Evolutionary conservation across 2,888 invertebrate genomes (phyloP).

Genomic region (Xylota segnis): DNA sequence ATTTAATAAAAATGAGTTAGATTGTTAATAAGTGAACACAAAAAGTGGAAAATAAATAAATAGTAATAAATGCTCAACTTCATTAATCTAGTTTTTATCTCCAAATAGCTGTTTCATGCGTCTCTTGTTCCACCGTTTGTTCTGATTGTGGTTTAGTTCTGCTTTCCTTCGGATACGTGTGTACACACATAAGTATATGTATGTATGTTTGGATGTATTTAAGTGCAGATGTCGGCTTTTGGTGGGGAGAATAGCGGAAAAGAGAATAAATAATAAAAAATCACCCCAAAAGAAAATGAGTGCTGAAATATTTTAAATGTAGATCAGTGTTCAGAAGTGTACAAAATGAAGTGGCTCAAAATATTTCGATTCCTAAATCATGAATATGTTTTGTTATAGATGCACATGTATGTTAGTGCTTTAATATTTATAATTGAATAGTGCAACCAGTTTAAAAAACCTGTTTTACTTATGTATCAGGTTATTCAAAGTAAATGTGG

Average conservation of each 20-base stretch:
- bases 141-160: conserved; percentile 3
- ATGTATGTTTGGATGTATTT: no score
- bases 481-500: no score
- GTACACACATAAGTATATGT: not conserved
- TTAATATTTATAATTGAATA: not conserved
- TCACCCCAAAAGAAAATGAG: not conserved
- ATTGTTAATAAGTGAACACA: no score
- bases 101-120: not conserved
- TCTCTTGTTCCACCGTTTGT: not conserved
- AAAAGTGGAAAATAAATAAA: not conserved
- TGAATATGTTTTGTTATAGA: not conserved
- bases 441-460: not conserved
- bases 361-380: no score
- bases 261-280: conserved; percentile 11
- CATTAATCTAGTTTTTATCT: not conserved
- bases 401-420: not conserved
- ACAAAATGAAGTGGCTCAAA: no score
- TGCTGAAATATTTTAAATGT: not conserved
- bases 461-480: no score
- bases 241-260: conserved; percentile 8
- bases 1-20: no score
- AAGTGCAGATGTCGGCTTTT: not conserved
- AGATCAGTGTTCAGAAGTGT: not conserved
- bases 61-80: not conserved
- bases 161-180: not conserved